Base-by-base conservation (phyloP, 2,888 invertebrate species). In the Odontothrips loti region DNA sequence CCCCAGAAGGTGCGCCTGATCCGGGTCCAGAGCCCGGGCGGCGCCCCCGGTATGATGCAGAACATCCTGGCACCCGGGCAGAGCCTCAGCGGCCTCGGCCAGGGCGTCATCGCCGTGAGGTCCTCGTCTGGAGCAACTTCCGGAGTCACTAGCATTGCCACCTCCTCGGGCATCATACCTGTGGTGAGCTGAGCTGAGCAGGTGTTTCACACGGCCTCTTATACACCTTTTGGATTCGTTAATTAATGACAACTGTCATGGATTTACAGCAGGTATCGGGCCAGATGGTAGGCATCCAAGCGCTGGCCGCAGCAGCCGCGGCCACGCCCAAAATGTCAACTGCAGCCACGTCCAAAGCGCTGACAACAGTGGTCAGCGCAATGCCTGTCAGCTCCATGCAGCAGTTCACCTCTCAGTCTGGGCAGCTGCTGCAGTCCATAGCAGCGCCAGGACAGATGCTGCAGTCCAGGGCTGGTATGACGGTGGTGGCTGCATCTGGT, bases 251-350 rank as follows among this genome's bases (percentile, higher is more conserved):
- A n/a, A n/a, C n/a, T n/a, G n/a, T n/a, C n/a, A n/a, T n/a, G n/a
- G 34, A 6, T 43, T 43, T 43, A 6, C 34, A 43, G 34, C 34
- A 43, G 34, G 34, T 43, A 11, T 58, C 82, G 47, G 79, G 81
- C 17, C 85, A 85, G 29, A 88, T 89, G 88, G 87, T 88, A 80
- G 89, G 89, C 43, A 89, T 90, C 84, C 89, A 89, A 80, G 89
- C 89, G 1, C 84, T 89, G 80, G 89, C 89, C n/a, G 88, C 89
- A 20, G 89, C 89, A 0, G 89, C 90, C 12, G 89, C 89, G 10
- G 87, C 88, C 9, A 88, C 88, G 8, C 87, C 86, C 83, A 89
- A 88, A 83, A 87, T 88, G 79, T 88, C 88, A n/a, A 87, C 88
- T 20, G 85, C 58, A 6, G 23, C 68, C 12, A 12, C 68, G 9